Percentiles rank a stretch among this genome's conserved stretches.
These are phyloP conservation scores for Sebastes taczanowskii DNA, from an alignment of 2,797 vertebrate species.

Conservation along the genomic window DNA sequence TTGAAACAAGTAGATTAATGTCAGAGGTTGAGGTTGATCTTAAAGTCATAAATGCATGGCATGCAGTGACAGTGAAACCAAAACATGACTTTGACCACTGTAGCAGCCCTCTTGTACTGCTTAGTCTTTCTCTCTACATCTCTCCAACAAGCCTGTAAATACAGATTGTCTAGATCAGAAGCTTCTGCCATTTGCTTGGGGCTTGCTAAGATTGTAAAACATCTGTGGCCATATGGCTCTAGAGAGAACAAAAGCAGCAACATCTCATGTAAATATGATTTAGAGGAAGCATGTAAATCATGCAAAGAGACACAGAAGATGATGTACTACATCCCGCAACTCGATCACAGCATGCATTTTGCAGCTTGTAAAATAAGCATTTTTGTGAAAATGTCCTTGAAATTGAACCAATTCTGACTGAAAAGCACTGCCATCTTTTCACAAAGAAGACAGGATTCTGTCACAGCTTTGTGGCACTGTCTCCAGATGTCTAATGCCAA, in stretches of 20 bases:
- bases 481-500: not conserved
- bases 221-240: not conserved
- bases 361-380: not conserved
- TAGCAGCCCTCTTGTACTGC: not conserved
- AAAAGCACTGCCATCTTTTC: not conserved
- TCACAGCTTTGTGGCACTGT: not conserved
- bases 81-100: not conserved
- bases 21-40: not conserved
- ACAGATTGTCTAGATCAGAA: not conserved
- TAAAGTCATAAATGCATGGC: not conserved
- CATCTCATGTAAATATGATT: not conserved
- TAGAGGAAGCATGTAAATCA: not conserved
- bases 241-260: not conserved
- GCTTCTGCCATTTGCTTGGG: not conserved
- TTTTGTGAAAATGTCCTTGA: not conserved
- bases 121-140: not conserved
- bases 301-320: not conserved
- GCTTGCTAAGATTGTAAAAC: not conserved
- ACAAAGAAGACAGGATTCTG: not conserved
- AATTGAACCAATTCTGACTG: not conserved
- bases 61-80: not conserved
- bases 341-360: not conserved
- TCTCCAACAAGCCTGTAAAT: not conserved
- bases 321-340: not conserved
- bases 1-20: not conserved